Conservation (phyloP, 2,797 vertebrate species). For the Nyctibius grandis region DNA sequence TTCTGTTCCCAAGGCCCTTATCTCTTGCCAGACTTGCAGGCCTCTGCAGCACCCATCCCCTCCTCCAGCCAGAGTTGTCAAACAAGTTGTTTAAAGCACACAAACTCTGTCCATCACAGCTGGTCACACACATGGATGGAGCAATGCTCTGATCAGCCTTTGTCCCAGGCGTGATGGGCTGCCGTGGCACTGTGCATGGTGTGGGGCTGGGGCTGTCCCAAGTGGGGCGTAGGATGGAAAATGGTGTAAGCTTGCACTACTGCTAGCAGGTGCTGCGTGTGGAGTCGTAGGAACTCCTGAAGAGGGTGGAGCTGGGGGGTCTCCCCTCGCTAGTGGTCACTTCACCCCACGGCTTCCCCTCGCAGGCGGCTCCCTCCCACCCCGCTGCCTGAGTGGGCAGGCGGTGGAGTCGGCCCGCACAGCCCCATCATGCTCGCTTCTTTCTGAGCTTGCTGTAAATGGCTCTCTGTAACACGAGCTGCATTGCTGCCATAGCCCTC, state of each 20-base stretch:
- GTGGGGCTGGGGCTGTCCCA: not conserved
- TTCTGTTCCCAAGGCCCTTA: too few relatives aligned
- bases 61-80: too few relatives aligned
- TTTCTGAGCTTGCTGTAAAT: slow-evolving; percentile 22
- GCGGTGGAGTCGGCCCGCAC: not conserved
- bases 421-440: not conserved
- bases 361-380: not conserved
- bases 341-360: not conserved
- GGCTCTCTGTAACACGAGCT: slow-evolving; percentile 63
- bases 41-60: too few relatives aligned
- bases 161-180: rapidly evolving
- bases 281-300: not conserved
- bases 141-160: not conserved
- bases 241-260: not conserved
- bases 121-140: rapidly evolving
- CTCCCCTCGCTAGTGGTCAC: rapidly evolving
- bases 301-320: not conserved
- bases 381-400: not conserved
- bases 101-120: too few relatives aligned
- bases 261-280: not conserved
- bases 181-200: not conserved
- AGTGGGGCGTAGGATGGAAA: rapidly evolving
- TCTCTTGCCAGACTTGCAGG: too few relatives aligned
- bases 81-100: too few relatives aligned
- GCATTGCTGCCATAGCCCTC: slow-evolving; percentile 64